Evolutionary conservation across 1,140 invertebrate genomes (phyloP), one percentile per base, ranked within the genome.

Genomic region (Thaumetopoea pityocampa): DNA sequence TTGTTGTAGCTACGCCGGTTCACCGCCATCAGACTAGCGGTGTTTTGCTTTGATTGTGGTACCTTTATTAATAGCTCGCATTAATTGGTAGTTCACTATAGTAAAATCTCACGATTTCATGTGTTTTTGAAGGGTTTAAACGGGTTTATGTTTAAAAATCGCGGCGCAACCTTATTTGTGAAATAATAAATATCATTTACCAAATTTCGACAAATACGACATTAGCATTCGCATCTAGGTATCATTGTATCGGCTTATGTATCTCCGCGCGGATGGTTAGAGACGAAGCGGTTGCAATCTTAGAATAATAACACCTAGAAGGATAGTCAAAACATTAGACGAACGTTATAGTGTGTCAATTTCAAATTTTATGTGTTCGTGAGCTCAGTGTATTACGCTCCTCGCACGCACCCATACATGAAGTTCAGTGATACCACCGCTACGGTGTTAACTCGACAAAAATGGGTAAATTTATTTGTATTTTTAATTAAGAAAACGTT

Each of bases 1-100:
- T 85, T 85, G 81, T 85, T 85, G 80, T 84, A 85, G 82, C 79
- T 84, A 84, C 80, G 82, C 82, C 82, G 82, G 82, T 83, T 83
- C 82, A 84, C 80, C 79, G 82, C 82, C 74, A 83, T 76, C 76
- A 68, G 79, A 84, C 74, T 84, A 84, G 83, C 83, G 83, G 83
- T 84, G 80, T 80, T 85, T 84, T 84, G 82, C 79, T 85, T 85
- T 85, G 83, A 85, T 83, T 80, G 80, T 85, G 73, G 71, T 82
- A 84, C 83, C 79, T 84, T 83, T 68, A 77, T 82, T 85, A 84
- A 79, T 85, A 80, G 74, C 56, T 79, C 60, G 70, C 40, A 67
- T 73, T 85, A 85, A 85, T 85, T 85, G n/a, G n/a, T n/a, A n/a
- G 67, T 79, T 58, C 59, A 67, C 17, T 63, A 53, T 63, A 32